Conservation (phyloP, 1,140 invertebrate species). For the Theocolax elegans region DNA sequence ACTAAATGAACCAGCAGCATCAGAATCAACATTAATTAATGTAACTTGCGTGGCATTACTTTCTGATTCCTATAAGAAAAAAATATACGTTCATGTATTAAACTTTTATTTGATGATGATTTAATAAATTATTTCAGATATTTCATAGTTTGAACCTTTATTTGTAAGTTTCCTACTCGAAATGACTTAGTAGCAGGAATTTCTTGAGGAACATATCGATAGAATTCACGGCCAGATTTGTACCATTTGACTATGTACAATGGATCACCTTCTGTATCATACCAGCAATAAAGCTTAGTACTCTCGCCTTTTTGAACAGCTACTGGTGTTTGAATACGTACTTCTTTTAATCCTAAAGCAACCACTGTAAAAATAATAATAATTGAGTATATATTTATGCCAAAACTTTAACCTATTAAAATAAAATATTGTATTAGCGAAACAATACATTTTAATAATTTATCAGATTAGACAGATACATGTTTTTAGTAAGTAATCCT, state of each 20-base stretch:
- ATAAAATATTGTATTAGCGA: no score
- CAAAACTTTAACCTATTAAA: no score
- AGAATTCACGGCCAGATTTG: constrained; percentile 75
- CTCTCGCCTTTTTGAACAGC: constrained; percentile 76
- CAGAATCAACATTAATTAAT: constrained; percentile 70
- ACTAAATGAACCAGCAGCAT: constrained; percentile 77
- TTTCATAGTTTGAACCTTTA: constrained; percentile 69
- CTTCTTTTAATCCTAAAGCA: constrained; percentile 70
- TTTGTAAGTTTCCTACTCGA: constrained; percentile 67
- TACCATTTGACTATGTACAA: constrained; percentile 90
- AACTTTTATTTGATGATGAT: no score
- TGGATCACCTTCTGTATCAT: constrained; percentile 79
- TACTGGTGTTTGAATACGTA: constrained; percentile 74
- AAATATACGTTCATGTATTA: no score
- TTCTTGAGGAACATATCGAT: constrained; percentile 70
- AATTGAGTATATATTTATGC: background rate
- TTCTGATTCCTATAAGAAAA: constrained; percentile 65
- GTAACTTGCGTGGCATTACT: constrained; percentile 75
- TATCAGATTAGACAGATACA: no score
- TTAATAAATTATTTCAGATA: background rate
- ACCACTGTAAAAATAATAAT: constrained; percentile 52
- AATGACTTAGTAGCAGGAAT: constrained; percentile 69
- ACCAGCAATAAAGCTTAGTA: constrained; percentile 78
- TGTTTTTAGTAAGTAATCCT: no score
- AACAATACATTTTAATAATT: no score